Percentiles rank a stretch among this genome's conserved stretches.
Conservation (phyloP, 37 sponge, comb jelly and placozoan species). For the Haliclona indistincta region DNA sequence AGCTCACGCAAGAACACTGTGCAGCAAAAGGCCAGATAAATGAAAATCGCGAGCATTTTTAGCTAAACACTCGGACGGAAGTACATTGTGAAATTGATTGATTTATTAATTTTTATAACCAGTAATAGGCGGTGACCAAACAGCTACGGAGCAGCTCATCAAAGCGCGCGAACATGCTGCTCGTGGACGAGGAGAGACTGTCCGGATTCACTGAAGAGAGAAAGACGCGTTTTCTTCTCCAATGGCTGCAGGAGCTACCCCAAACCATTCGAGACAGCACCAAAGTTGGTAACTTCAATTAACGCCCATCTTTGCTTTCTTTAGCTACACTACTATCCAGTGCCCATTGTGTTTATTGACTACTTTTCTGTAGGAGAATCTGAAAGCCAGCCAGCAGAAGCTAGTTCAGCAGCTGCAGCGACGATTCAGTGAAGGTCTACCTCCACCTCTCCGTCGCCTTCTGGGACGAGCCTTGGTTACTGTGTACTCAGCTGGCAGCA, state of each 20-base stretch:
- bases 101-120: not conserved
- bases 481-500: slow-evolving; percentile 66
- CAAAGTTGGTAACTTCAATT: slow-evolving; percentile 38
- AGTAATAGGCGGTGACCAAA: not conserved
- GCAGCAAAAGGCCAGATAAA: too few relatives aligned
- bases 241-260: slow-evolving; percentile 67
- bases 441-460: slow-evolving; percentile 55
- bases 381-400: slow-evolving; percentile 42
- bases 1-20: too few relatives aligned
- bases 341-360: too few relatives aligned
- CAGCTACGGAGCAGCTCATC: not conserved
- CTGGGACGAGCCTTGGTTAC: slow-evolving; percentile 73
- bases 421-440: slow-evolving; percentile 41
- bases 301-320: too few relatives aligned
- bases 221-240: slow-evolving; percentile 34
- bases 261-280: slow-evolving; percentile 25
- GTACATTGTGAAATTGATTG: not conserved
- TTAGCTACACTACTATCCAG: too few relatives aligned
- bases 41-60: not conserved
- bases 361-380: slow-evolving; percentile 33
- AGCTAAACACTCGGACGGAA: not conserved
- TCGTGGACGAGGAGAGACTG: slow-evolving; percentile 44
- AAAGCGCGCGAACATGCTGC: not conserved
- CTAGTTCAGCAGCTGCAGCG: slow-evolving; percentile 58
- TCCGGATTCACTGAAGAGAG: slow-evolving; percentile 33